Base-by-base conservation (phyloP, 1,140 invertebrate species). In the Sycophaga agraensis region DNA sequence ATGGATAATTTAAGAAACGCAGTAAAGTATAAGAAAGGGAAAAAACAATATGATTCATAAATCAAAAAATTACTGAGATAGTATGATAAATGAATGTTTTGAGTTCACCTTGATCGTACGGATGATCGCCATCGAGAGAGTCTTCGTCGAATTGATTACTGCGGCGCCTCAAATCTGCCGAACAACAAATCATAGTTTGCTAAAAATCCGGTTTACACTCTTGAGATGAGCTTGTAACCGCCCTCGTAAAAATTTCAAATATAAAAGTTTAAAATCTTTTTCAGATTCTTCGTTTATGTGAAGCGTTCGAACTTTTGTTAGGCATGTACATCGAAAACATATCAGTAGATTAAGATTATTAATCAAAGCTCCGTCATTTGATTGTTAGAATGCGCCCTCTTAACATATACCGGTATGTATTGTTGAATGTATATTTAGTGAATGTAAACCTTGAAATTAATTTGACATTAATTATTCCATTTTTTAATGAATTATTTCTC, bases 121-220 rank as follows among this genome's bases (percentile, higher is more conserved):
- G 73, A 70, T 72, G 73, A 70, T 78, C 78, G 59, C 75, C 79
- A 63, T 81, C 76, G 66, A 81, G 77, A 63, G 79, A 80, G 70
- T 81, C 78, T 68, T 76, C 79, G 37, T 78, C 76, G 73, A 78
- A 81, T 66, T 78, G 70, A 73, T 74, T 77, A 74, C 79, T 79
- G 64, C 73, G 76, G 71, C 77, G 78, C 73, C 75, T 81, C 68
- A 76, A 70, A 81, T 81, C 79, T 81, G 75, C 66, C 69, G 70
- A 78, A 67, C 63, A 75, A 77, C 63, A 69, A 57, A 59, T 57
- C 51, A 63, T 42, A 59, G 26, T 58, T 60, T 62, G 45, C 40
- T 14, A 26, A 24, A 51, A 16, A 45, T 56, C 54, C 42, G 42
- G 43, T 53, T 26, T 4, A 24, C 7, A 19, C 19, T 37, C 37